Conservation (phyloP, 1,140 invertebrate genomes). For the Thaumetopoea pityocampa region DNA sequence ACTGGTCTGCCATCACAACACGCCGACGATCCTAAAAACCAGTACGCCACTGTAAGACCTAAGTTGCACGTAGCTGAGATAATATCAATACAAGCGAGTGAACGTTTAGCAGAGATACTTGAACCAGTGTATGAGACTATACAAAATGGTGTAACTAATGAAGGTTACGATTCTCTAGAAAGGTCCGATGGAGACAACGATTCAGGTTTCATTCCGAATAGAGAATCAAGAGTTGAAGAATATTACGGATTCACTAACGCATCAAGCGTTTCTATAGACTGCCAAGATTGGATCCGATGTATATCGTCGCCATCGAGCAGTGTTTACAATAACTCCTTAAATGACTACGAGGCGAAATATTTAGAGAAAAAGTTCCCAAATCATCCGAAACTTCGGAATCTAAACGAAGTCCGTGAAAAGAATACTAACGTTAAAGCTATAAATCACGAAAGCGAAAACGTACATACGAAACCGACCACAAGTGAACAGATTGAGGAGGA, state of each 20-base stretch:
- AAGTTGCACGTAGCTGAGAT: slow-evolving; percentile 64
- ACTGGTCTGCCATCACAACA: slow-evolving; percentile 37
- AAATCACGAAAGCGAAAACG: neutral
- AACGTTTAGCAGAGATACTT: slow-evolving; percentile 60
- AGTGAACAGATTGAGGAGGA: slow-evolving; percentile 4
- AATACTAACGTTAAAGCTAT: slow-evolving; percentile 5
- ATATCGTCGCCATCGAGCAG: slow-evolving; percentile 37
- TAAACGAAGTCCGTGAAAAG: slow-evolving; percentile 11
- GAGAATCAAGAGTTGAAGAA: slow-evolving; percentile 35
- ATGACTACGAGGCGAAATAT: slow-evolving; percentile 28
- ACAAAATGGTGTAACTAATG: slow-evolving; percentile 40
- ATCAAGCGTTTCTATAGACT: slow-evolving; percentile 50
- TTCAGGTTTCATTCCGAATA: slow-evolving; percentile 37
- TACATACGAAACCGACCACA: neutral
- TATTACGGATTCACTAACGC: slow-evolving; percentile 54
- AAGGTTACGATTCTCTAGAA: slow-evolving; percentile 45
- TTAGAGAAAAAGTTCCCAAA: slow-evolving; percentile 21
- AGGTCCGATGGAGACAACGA: slow-evolving; percentile 37
- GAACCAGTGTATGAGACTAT: slow-evolving; percentile 66
- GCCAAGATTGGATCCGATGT: slow-evolving; percentile 50
- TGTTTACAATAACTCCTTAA: slow-evolving; percentile 38
- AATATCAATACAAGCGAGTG: slow-evolving; percentile 59
- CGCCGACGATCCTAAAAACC: slow-evolving; percentile 32
- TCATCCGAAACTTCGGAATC: slow-evolving; percentile 15
- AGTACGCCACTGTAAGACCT: slow-evolving; percentile 40